Evolutionary conservation across 2,888 invertebrate genomes (phyloP), one percentile per base, ranked within the genome.

Genomic region (Parthenolecanium corni): DNA sequence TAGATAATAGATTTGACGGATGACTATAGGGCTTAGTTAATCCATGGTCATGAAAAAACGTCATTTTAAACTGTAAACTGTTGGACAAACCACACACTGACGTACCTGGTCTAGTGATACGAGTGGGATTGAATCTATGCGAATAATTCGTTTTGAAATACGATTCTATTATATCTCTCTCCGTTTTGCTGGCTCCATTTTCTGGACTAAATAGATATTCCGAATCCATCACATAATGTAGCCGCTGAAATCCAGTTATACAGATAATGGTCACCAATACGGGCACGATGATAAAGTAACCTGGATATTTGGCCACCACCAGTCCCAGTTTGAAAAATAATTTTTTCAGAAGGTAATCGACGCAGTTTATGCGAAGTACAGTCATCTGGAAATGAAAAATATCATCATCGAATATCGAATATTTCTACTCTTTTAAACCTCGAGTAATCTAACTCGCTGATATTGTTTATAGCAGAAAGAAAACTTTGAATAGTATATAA

Each of bases 141-240:
- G 87, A 85, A 73, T 92, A 91, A 74, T 92, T 91, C 65, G 89
- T 86, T 77, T 88, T 89, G 75, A 93, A 93, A 71, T 82, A 80
- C 68, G 82, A 80, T 71, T 92, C 91, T 14, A 90, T 88, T 57
- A 89, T 81, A 23, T 83, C 80, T 68, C 92, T 79, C 72, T 92
- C 92, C 52, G 78, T 73, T 74, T 89, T 89, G 14, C 89, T 90
- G 68, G 85, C 86, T 0, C 92, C 92, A 70, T 87, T 85, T 67
- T 89, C 79, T 0, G 93, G 93, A 40, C 90, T 89, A 77, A 92
- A 93, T 18, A 93, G 79, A 75, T 92, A 93, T 73, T 92, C 92
- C 1, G 92, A 92, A 74, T 92, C 92, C 76, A 91, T 91, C 76
- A 91, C 89, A 76, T 90, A 91, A 72, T 84, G 78, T 65, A 92